Evolutionary conservation across 2,888 invertebrate genomes (phyloP).

Genomic region (Cosmia trapezina): DNA sequence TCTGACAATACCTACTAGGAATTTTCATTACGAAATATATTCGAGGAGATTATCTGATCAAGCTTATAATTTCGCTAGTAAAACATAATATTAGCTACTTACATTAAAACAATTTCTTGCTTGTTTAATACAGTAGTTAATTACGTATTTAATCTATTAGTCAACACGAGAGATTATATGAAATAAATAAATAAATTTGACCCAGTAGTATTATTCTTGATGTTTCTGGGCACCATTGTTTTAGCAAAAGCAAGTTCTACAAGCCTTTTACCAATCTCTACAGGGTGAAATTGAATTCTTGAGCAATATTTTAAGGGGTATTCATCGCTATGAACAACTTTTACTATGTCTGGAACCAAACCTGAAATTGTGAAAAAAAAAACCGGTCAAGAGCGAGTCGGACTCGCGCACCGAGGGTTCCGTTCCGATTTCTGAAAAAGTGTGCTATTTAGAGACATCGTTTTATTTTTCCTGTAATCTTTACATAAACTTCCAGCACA

Average conservation of each 20-base stretch:
- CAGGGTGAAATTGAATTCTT: too few relatives aligned
- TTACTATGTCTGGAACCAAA: too few relatives aligned
- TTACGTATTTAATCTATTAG: neutral
- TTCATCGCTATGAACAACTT: too few relatives aligned
- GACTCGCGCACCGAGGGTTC: too few relatives aligned
- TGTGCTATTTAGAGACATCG: too few relatives aligned
- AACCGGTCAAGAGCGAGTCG: too few relatives aligned
- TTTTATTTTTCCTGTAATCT: too few relatives aligned
- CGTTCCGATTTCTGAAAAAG: too few relatives aligned
- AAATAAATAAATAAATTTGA: conserved; percentile 64
- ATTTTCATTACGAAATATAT: conserved; percentile 13
- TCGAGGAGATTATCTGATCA: neutral
- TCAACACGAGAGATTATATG: neutral
- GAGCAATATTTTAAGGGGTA: too few relatives aligned
- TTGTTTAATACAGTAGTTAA: neutral
- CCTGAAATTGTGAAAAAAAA: too few relatives aligned
- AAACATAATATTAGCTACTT: neutral
- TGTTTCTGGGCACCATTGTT: conserved; percentile 77
- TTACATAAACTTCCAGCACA: too few relatives aligned
- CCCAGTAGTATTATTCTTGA: conserved; percentile 83
- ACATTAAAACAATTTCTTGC: neutral
- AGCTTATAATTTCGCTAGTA: neutral
- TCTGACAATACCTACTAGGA: neutral
- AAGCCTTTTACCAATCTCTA: conserved; percentile 85
- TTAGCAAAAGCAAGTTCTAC: conserved; percentile 89